phyloP scores from a whole-genome alignment of 2,888 invertebrate genomes.

The Troides helena region DNA sequence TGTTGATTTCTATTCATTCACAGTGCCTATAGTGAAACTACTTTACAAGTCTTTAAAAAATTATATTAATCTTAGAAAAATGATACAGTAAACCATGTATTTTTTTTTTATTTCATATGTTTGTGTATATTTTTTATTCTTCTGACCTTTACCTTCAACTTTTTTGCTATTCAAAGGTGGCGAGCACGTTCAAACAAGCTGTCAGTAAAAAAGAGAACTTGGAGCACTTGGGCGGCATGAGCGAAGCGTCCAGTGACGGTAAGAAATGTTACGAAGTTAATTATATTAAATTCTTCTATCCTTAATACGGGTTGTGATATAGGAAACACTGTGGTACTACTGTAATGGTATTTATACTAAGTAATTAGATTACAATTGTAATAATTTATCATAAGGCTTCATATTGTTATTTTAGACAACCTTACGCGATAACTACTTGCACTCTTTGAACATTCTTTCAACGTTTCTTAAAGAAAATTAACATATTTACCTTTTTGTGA shows the following conservation, averaged over 20 bases:
- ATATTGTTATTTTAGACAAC: neutral
- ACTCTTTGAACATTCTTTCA: neutral
- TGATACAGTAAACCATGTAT: too few species aligned
- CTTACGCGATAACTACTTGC: neutral
- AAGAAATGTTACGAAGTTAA: conserved; percentile 29
- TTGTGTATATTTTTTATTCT: too few species aligned
- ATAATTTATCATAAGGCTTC: neutral
- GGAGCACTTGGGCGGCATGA: conserved; percentile 95
- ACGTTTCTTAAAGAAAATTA: neutral
- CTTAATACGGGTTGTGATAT: neutral
- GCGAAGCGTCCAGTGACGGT: conserved; percentile 95
- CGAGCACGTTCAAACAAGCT: conserved; percentile 94
- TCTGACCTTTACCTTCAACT: neutral
- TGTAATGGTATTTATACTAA: neutral
- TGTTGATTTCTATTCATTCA: too few species aligned
- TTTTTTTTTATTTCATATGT: too few species aligned
- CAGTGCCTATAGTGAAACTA: too few species aligned
- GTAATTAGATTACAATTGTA: neutral
- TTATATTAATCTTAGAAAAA: too few species aligned
- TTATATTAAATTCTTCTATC: neutral
- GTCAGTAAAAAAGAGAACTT: conserved; percentile 95
- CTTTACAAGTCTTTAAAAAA: too few species aligned
- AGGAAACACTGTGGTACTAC: neutral
- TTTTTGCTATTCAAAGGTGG: conserved; percentile 74
- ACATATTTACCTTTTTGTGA: too few species aligned